Evolutionary conservation across 2,888 invertebrate genomes (phyloP).

Genomic region (Invenusta paracnida): DNA sequence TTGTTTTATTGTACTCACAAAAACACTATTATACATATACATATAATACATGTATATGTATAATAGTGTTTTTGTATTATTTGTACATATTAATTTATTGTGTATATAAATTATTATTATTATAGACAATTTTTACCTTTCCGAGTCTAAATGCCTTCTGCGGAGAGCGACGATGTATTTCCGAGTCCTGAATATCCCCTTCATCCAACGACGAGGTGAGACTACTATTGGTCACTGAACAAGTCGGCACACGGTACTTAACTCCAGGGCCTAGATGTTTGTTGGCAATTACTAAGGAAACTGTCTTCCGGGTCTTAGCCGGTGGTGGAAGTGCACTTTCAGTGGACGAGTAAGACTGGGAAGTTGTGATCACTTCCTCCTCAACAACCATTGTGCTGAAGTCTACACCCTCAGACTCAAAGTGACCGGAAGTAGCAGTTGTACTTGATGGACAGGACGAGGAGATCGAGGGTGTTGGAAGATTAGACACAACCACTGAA

Average conservation of each 20-base stretch:
- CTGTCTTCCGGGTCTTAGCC: background rate
- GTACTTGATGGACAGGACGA: background rate
- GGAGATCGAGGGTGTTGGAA: background rate
- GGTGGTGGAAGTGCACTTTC: background rate
- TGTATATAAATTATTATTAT: too few species aligned
- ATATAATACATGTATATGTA: too few species aligned
- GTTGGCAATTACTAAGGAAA: background rate
- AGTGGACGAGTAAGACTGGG: background rate
- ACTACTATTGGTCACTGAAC: background rate
- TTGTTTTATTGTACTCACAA: too few species aligned
- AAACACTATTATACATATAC: too few species aligned
- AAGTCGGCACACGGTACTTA: background rate
- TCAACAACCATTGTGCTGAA: background rate
- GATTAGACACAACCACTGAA: too few species aligned
- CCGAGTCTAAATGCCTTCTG: background rate
- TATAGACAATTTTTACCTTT: too few species aligned
- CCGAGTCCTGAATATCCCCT: background rate
- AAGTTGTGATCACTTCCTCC: background rate
- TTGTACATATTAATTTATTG: too few species aligned
- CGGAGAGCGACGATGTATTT: background rate
- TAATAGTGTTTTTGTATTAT: too few species aligned
- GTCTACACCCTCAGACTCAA: background rate
- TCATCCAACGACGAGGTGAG: background rate
- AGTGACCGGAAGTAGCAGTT: background rate
- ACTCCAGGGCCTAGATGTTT: background rate